Base-by-base conservation (phyloP, 1,140 invertebrate genomes). In the Lepidotrigona ventralis region DNA sequence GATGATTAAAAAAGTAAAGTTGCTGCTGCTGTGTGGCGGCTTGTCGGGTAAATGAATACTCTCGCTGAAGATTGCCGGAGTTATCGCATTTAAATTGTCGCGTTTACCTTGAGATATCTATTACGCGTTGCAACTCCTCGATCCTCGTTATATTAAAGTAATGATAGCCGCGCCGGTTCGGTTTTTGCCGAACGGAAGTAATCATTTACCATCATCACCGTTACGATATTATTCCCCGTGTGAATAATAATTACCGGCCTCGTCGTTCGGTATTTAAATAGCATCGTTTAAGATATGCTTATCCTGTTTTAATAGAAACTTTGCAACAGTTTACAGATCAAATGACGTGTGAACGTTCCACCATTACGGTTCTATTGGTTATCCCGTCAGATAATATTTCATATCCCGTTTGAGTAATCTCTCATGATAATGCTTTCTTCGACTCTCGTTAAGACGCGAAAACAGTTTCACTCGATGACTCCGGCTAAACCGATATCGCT, bases 21-120 rank as follows among this genome's bases (percentile, higher is more conserved):
- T 68, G 23, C 21, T 63, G 8, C n/a, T n/a, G 60, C 51, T 29
- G 66, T 21, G 23, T 23, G 15, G 54, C 74, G 73, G 72, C 29
- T 51, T 8, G 0, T 6, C 29, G 2, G 26, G 68, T 53, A 77
- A 83, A 77, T 46, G 39, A 83, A 83, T 63, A 77, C 66, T 19
- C 63, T 19, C 63, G 56, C 54, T 3, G 75, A 70, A 60, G 81
- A 71, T 63, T 5, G 29, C 17, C 56, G 23, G 75, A 68, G 74
- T 83, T 83, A 83, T 83, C 75, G 75, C 66, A 69, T 76, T 83
- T 15, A 78, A 78, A 83, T 78, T 83, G 81, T 83, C 75, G 66
- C 81, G 56, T 63, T 78, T 39, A 83, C 81, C 74, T 83, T 83
- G 81, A 83, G 54, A 69, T 83, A 83, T 83, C 81, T 63, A 78